Conservation (phyloP, 2,113 vertebrate genomes). For the Natator depressus region DNA sequence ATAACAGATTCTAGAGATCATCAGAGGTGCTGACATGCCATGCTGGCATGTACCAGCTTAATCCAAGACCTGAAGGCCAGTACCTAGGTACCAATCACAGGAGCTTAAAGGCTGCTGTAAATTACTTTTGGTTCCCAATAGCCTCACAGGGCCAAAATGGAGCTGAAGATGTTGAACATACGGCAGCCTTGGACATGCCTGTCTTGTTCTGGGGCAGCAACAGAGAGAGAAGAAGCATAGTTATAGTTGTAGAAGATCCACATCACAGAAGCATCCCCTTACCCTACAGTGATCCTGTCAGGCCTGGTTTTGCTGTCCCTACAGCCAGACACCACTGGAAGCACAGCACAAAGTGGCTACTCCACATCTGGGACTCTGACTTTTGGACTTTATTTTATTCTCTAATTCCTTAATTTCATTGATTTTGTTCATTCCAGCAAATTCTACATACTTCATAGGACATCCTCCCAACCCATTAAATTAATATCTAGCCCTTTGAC, state of each 20-base stretch:
- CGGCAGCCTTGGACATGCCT: not conserved
- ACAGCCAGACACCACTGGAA: not conserved
- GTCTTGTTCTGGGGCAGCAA: not conserved
- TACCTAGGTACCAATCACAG: not conserved
- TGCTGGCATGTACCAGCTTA: no score
- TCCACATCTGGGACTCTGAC: not conserved
- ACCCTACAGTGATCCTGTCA: not conserved
- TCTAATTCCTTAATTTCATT: not conserved
- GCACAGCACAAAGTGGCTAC: not conserved
- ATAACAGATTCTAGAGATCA: not conserved
- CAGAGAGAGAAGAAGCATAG: not conserved
- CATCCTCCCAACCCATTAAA: not conserved
- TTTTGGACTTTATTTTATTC: not conserved
- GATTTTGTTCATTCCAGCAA: not conserved
- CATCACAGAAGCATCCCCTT: not conserved
- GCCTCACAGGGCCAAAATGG: not conserved
- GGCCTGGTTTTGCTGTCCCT: not conserved
- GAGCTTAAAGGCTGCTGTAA: not conserved
- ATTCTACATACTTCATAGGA: not conserved
- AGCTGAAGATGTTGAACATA: not conserved
- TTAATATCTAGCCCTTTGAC: not conserved
- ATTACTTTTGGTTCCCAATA: not conserved
- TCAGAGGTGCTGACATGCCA: not conserved
- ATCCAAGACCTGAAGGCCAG: no score
- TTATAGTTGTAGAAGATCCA: not conserved